Evolutionary conservation across 2,113 vertebrate genomes (phyloP).

Genomic region (Beaufortia kweichowensis): DNA sequence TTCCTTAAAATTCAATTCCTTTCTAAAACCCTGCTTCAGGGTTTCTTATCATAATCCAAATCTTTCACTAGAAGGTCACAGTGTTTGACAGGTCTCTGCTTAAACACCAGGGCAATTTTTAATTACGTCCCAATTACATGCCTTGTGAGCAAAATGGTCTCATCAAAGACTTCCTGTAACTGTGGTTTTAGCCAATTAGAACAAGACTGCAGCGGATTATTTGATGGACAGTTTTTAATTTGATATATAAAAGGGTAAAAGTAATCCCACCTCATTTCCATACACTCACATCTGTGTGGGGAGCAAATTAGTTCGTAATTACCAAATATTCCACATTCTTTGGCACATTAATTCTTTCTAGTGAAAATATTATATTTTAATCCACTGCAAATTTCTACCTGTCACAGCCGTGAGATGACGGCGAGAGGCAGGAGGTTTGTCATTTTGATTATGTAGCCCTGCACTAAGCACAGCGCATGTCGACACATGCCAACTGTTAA

Average conservation of each 20-base stretch:
- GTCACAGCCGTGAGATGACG: slow-evolving; percentile 58
- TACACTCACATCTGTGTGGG: slow-evolving; percentile 52
- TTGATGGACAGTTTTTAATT: slow-evolving; percentile 45
- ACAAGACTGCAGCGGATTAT: slow-evolving; percentile 36
- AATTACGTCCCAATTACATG: slow-evolving; percentile 67
- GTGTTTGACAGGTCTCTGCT: slow-evolving; percentile 59
- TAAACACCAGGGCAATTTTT: slow-evolving; percentile 63
- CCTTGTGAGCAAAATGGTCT: slow-evolving; percentile 59
- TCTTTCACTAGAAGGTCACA: slow-evolving; percentile 59
- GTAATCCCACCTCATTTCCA: slow-evolving; percentile 23
- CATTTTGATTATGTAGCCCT: slow-evolving; percentile 9
- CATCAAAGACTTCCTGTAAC: slow-evolving; percentile 56
- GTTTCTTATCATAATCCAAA: slow-evolving; percentile 38
- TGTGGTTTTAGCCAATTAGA: slow-evolving; percentile 59
- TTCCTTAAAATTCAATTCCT: slow-evolving; percentile 53
- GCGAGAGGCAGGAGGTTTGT: neutral
- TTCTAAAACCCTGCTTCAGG: slow-evolving; percentile 56
- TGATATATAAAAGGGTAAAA: slow-evolving; percentile 35
- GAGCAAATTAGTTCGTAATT: slow-evolving; percentile 65
- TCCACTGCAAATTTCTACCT: slow-evolving; percentile 70
- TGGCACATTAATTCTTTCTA: slow-evolving; percentile 74
- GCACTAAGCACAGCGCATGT: neutral
- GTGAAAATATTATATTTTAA: slow-evolving; percentile 76
- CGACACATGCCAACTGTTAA: neutral
- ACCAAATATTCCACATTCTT: slow-evolving; percentile 69